Evolutionary conservation across 2,113 vertebrate species (phyloP).

Genomic region (Aleadryas rufinucha): DNA sequence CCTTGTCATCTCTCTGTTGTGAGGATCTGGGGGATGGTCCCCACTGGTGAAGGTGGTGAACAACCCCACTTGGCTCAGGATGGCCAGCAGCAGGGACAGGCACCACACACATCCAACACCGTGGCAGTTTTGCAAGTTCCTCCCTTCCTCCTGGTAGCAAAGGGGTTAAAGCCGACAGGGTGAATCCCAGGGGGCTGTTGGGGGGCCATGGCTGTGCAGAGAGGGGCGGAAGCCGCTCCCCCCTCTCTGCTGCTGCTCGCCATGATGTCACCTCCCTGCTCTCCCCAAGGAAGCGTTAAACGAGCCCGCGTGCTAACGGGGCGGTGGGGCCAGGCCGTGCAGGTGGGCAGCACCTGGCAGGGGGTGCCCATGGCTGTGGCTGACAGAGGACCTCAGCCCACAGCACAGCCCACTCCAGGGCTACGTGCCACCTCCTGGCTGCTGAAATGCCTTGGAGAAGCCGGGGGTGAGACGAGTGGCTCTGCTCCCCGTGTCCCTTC

Average conservation of each 20-base stretch:
- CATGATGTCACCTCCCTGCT: not conserved
- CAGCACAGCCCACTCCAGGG: not conserved
- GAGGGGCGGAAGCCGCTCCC: not conserved
- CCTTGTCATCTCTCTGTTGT: not conserved
- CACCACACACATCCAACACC: rapidly evolving
- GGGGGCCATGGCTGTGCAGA: not conserved
- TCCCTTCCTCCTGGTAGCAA: not conserved
- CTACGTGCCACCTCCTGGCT: not conserved
- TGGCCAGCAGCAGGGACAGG: not conserved
- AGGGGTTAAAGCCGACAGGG: not conserved
- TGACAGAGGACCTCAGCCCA: not conserved
- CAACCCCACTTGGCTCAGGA: not conserved
- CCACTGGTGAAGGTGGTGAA: rapidly evolving
- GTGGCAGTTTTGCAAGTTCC: not conserved
- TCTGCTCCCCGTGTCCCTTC: not conserved
- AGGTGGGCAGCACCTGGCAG: not conserved
- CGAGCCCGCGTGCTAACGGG: rapidly evolving
- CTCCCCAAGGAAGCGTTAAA: not conserved
- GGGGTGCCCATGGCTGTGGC: not conserved
- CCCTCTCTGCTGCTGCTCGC: not conserved
- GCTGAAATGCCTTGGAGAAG: not conserved
- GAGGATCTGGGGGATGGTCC: not conserved
- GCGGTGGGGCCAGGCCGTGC: not conserved
- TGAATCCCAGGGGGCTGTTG: not conserved
- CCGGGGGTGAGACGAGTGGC: rapidly evolving